Percentiles rank a stretch among this genome's conserved stretches.
These are phyloP conservation scores for Gymnocheta viridis DNA, from an alignment of 2,888 invertebrate genomes.

Conservation along the genomic window DNA sequence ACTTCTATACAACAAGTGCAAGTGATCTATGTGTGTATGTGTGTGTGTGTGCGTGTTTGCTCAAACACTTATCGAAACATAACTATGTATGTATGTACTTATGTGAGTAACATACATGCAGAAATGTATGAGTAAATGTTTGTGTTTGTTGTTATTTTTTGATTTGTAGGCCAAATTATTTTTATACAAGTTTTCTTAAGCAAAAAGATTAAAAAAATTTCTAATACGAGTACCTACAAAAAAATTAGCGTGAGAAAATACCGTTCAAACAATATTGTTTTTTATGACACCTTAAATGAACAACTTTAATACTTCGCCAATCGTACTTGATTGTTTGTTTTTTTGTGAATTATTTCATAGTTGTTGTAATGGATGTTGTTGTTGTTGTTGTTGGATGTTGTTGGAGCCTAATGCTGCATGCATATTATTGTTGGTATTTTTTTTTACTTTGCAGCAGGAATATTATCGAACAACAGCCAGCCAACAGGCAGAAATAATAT, in stretches of 20 bases:
- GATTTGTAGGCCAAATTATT: constrained; percentile 58
- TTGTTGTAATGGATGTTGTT: constrained; percentile 6
- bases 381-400: constrained; percentile 29
- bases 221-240: constrained; percentile 23
- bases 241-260: constrained; percentile 68
- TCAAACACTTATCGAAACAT: constrained; percentile 2
- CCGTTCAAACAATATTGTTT: constrained; percentile 61
- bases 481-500: constrained; percentile 31
- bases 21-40: constrained; percentile 43
- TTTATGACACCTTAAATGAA: constrained; percentile 68
- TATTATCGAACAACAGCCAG: constrained; percentile 21
- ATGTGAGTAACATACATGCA: too few species aligned
- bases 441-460: constrained; percentile 34
- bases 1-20: constrained; percentile 63
- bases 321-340: constrained; percentile 53
- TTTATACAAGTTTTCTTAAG: constrained; percentile 48
- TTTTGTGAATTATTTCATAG: constrained; percentile 51
- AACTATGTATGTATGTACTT: constrained; percentile 26
- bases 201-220: constrained; percentile 14
- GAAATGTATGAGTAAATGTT: constrained; percentile 11
- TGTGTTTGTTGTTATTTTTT: constrained; percentile 45
- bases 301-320: constrained; percentile 48
- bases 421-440: constrained; percentile 4
- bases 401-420: not conserved
- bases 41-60: not conserved